These are phyloP conservation scores for Drepana falcataria DNA, from an alignment of 2,888 invertebrate genomes.

Conservation along the genomic window DNA sequence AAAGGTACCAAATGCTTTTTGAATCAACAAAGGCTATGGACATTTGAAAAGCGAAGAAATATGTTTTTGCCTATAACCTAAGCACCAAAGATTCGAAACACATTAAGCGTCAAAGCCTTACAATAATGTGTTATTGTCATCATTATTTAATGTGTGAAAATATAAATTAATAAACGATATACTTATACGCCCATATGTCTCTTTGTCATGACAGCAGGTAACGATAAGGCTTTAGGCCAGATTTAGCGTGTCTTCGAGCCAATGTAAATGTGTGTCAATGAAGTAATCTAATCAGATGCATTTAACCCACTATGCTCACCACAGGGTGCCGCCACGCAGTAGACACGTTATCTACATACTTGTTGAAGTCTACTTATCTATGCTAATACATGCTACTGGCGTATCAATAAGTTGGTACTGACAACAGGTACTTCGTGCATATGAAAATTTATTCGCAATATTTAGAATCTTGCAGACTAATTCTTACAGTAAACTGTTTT, in stretches of 20 bases:
- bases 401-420: constrained; percentile 1
- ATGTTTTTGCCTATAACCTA: no score
- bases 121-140: no score
- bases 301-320: constrained; percentile 7
- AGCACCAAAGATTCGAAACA: no score
- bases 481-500: neutral
- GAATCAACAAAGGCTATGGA: no score
- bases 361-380: constrained; percentile 17
- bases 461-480: constrained; percentile 6
- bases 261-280: constrained; percentile 9
- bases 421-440: neutral
- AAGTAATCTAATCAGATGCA: constrained; percentile 7
- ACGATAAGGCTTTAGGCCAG: no score
- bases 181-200: no score
- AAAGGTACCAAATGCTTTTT: no score
- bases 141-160: no score
- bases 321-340: constrained; percentile 10
- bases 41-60: no score
- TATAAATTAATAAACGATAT: no score
- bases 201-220: no score
- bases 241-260: neutral
- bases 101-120: no score
- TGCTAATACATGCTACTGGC: constrained; percentile 22
- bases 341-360: constrained; percentile 15
- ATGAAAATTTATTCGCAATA: neutral